Base-by-base conservation (phyloP, 2,113 vertebrate genomes). In the Ivindomyrus marchei region DNA sequence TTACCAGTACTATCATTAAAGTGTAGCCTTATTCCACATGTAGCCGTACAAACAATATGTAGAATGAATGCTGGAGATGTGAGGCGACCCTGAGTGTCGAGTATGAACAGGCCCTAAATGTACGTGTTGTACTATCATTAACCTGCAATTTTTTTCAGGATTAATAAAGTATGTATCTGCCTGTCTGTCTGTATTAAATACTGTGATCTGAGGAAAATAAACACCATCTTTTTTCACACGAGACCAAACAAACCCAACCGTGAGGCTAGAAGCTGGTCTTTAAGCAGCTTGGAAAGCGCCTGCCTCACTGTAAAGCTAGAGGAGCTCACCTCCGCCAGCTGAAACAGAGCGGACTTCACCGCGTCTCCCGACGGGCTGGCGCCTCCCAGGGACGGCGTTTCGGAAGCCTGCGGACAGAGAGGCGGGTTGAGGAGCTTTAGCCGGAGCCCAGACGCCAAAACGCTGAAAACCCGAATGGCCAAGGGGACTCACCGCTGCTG, bases 301-400 rank as follows among this genome's bases (percentile, higher is more conserved):
- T 74, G 66, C 10, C 27, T 31, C 39, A 4, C 52, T 83, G 53
- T 5, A 19, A 74, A 80, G 4, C 74, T 74, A 3, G 0, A 9
- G 49, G 66, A 89, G 89, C 91, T 94, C 96, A 97, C 97, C 97
- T 98, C 97, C 91, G 97, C 96, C 92, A 96, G 92, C 85, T 97
- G 95, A 93, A 97, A 97, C 91, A 97, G 95, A 88, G 96, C 96
- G 36, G 96, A 96, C 92, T 96, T 95, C 91, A 96, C 96, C 94
- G 95, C 97, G 93, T 95, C 96, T 92, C 97, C 97, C 91, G 95
- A 92, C 62, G 96, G 92, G 88, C 97, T 97, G 5, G 95, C 93
- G 91, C 94, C 93, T 92, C 93, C 95, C 94, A 97, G 92, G 62
- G 95, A 95, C 39, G 95, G 96, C 90, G 95, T 95, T 92, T 96